Base-by-base conservation (phyloP, 2,888 invertebrate genomes). In the Sminthurinus aureus region DNA sequence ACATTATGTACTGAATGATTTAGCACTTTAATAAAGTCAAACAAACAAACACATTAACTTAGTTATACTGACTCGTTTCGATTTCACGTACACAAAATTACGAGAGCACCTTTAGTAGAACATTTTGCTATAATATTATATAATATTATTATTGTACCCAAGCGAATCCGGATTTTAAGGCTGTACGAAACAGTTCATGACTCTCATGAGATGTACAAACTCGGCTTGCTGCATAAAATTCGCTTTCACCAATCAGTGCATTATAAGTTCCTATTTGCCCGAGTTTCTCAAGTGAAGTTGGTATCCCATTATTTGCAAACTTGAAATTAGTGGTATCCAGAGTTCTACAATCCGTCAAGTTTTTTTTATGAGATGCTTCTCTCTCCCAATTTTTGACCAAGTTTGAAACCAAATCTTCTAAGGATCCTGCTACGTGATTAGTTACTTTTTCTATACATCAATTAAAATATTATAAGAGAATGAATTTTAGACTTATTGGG, bases 301-400 rank as follows among this genome's bases (percentile, higher is more conserved):
- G 64, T 18, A 79, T 82, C 0, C 87, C 87, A 69, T 87, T 87
- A 0, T 73, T 79, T 13, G 79, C 64, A 58, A 86, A 83, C 0
- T 71, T 66, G 51, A 86, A 87, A 13, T 77, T 66, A 13, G 51
- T 64, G 0, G 79, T 18, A 15, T 81, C 80, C 0, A 86, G 74
- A 13, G 88, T 88, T 24, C 83, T 50, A 85, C 88, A 88, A 12
- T 88, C 84, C 18, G n/a, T 38, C 2, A 80, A 75, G 20, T 87
- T 81, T 13, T 84, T 66, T 85, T 90, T 90, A 83, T 90, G 90
- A 0, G 89, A 86, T 12, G 88, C 86, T 84, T 90, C 90, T 89
- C 90, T 89, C 85, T 90, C 90, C 90, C 90, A 90, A 13, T 90
- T 89, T 86, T 90, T 90, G 0, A 90, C 89, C 24, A 90, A 82